A percentile compares a stretch with the other conserved stretches of the same genome.
These are phyloP conservation scores for Cryptoblepharus egeriae DNA, from an alignment of 2,797 vertebrate genomes.

Conservation along the genomic window DNA sequence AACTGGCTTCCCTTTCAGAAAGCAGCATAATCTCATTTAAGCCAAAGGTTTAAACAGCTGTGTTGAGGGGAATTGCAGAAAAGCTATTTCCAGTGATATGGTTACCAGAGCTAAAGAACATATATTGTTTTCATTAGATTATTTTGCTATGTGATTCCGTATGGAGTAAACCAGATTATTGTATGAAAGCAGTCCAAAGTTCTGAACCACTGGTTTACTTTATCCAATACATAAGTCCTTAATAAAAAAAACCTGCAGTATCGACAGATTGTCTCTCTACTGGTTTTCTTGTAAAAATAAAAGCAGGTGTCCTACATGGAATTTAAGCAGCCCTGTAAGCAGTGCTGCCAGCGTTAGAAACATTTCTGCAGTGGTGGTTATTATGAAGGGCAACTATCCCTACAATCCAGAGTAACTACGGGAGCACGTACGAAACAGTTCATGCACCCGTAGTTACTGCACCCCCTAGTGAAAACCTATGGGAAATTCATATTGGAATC, in stretches of 20 bases:
- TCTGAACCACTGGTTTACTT: conserved; percentile 1
- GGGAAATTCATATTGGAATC: too few relatives aligned
- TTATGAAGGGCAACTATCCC: conserved; percentile 8
- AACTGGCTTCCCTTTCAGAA: conserved; percentile 70
- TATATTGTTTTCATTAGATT: conserved; percentile 60
- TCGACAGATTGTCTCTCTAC: conserved; percentile 10
- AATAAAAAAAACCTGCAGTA: conserved; percentile 7
- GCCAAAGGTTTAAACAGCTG: conserved; percentile 68
- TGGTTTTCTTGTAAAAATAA: conserved; percentile 14
- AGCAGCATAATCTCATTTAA: conserved; percentile 75
- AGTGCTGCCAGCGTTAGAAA: not conserved
- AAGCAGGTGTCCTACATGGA: not conserved
- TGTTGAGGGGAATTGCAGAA: conserved; percentile 69
- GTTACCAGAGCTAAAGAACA: conserved; percentile 58
- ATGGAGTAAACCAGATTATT: conserved; percentile 23
- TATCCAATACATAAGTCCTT: conserved; percentile 11
- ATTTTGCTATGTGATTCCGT: conserved; percentile 21
- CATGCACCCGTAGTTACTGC: too few relatives aligned
- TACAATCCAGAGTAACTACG: too few relatives aligned
- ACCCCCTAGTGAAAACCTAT: too few relatives aligned
- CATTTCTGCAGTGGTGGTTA: not conserved
- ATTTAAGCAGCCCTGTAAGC: conserved; percentile 4
- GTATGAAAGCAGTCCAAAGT: conserved; percentile 1
- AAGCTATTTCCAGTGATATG: conserved; percentile 71
- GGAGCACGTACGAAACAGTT: too few relatives aligned